Evolutionary conservation across 2,797 vertebrate genomes (phyloP), one percentile per base, ranked within the genome.

Genomic region (Xyrichtys novacula): DNA sequence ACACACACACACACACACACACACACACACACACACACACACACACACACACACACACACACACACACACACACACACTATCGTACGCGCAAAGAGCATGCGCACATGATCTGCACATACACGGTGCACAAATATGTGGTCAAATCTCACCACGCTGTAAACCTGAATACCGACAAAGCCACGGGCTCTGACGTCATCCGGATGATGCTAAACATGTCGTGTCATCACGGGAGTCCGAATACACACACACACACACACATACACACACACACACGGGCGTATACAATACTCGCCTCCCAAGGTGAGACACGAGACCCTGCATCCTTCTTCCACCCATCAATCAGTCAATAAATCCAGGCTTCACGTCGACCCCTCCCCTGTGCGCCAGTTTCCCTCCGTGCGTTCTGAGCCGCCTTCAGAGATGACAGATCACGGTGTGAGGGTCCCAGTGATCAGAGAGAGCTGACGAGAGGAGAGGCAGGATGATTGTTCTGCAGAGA

Each of bases 271-370:
- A 19, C 40, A 10, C n/a, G 10, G 17, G 19, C 38, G 34, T 36
- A 2, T 20, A 12, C 29, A 2, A 56, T 4, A 64, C 74, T 62
- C 63, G 83, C 81, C 68, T 85, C 57, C 78, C 78, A 79, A 87
- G 87, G 83, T 85, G 86, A 88, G 81, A 62, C 71, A 26, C 1
- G 54, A 69, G 42, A 60, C n/a, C 38, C 16, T 40, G 16, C 54
- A n/a, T 76, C 66, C 64, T 22, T 43, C 31, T 12, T 48, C 40
- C 69, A 22, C 76, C 66, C 64, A 22, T 43, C 36, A 20, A 32
- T 53, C 31, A n/a, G 7, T 65, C 53, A 42, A 12, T 20, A 28
- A 29, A 17, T 73, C 63, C 71, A 56, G 67, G 55, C 26, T 65
- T 16, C 34, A 36, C 66, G 20, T 40, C 71, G 59, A 53, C 6